Evolutionary conservation across 2,113 vertebrate species (phyloP).

Genomic region (Cyprinodon brontotheroides): DNA sequence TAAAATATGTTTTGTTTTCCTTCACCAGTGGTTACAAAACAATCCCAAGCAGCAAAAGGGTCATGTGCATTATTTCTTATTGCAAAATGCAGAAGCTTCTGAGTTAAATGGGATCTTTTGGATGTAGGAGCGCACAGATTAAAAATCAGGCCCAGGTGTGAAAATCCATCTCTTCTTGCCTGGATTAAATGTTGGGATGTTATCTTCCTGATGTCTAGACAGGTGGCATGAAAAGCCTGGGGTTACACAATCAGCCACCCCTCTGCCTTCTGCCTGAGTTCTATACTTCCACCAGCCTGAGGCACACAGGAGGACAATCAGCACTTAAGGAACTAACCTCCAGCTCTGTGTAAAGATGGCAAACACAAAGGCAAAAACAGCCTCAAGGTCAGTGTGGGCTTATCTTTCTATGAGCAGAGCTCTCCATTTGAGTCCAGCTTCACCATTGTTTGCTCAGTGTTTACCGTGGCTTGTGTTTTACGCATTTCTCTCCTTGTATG

Average conservation of each 20-base stretch:
- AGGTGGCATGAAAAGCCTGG: constrained; percentile 62
- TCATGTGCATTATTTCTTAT: constrained; percentile 35
- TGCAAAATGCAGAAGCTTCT: constrained; percentile 20
- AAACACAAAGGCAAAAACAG: constrained; percentile 29
- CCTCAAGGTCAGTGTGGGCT: constrained; percentile 59
- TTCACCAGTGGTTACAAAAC: constrained; percentile 31
- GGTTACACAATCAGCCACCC: constrained; percentile 44
- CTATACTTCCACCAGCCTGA: constrained; percentile 34
- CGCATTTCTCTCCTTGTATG: constrained; percentile 42
- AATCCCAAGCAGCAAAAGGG: constrained; percentile 11
- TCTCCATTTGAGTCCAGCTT: constrained; percentile 35
- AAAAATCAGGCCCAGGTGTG: constrained; percentile 36
- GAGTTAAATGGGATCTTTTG: constrained; percentile 39
- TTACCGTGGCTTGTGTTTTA: constrained; percentile 30
- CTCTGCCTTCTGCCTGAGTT: constrained; percentile 28
- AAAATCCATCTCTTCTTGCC: constrained; percentile 52
- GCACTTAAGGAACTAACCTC: constrained; percentile 58
- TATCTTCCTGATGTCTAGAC: constrained; percentile 72
- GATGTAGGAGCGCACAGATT: constrained; percentile 24
- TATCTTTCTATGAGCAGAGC: constrained; percentile 40
- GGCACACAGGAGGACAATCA: constrained; percentile 61
- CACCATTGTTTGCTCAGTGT: constrained; percentile 48
- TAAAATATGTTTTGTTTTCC: constrained; percentile 51
- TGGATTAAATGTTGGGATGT: constrained; percentile 62
- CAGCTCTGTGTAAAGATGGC: constrained; percentile 34